Percentiles rank a stretch among this genome's conserved stretches.
Conservation (phyloP, 2,797 vertebrate species). For the Thripadectes ignobilis region DNA sequence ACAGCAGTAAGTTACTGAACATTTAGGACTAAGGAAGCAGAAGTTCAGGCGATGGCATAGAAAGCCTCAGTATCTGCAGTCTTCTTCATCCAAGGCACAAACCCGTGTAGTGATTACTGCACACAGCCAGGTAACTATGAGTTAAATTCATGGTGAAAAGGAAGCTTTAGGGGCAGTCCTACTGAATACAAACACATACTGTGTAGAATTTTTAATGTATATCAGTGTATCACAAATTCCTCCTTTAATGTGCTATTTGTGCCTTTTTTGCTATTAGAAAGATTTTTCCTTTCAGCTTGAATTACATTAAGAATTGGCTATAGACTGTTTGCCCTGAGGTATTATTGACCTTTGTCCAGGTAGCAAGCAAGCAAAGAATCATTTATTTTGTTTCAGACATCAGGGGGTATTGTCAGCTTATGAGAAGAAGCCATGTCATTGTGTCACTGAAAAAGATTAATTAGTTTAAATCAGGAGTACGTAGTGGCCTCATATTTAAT, state of each 20-base stretch:
- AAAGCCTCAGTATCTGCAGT: neutral
- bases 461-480: neutral
- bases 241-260: neutral
- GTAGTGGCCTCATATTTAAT: neutral
- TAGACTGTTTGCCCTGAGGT: neutral
- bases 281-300: neutral
- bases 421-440: neutral
- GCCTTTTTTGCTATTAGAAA: neutral
- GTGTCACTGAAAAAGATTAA: neutral
- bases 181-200: too few species aligned
- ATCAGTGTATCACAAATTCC: neutral
- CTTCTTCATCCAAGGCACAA: neutral
- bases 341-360: neutral
- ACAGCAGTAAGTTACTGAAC: neutral
- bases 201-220: neutral
- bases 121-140: fast-evolving
- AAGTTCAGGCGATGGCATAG: neutral
- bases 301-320: neutral
- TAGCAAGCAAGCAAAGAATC: neutral
- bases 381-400: conserved; percentile 15
- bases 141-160: neutral
- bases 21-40: neutral
- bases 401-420: neutral
- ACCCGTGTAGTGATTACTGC: fast-evolving
- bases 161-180: neutral